A percentile compares a stretch with the other conserved stretches of the same genome.
Conservation (phyloP, 2,888 invertebrate species). For the Drosophila stalkeri region DNA sequence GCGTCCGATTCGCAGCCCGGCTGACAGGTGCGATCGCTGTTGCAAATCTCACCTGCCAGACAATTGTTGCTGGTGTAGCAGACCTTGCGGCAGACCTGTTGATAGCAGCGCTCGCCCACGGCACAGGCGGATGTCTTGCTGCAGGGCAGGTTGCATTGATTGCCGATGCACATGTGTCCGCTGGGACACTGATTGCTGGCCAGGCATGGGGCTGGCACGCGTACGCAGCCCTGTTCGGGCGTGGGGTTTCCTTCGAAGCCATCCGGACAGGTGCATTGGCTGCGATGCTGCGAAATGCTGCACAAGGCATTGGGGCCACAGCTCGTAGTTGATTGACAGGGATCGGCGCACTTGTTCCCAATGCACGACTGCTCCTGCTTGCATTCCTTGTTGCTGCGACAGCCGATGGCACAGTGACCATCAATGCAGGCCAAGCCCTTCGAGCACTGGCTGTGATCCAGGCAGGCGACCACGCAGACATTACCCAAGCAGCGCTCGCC, state of each 20-base stretch:
- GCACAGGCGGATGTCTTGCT: slow-evolving; percentile 91
- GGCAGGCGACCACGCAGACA: slow-evolving; percentile 92
- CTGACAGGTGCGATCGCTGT: slow-evolving; percentile 91
- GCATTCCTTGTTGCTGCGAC: slow-evolving; percentile 93
- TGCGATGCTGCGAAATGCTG: slow-evolving; percentile 90
- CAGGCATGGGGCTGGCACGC: slow-evolving; percentile 90
- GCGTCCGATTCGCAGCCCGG: slow-evolving; percentile 93
- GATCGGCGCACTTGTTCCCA: slow-evolving; percentile 93
- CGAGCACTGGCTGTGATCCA: slow-evolving; percentile 92
- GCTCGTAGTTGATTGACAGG: slow-evolving; percentile 90
- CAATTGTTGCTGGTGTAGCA: slow-evolving; percentile 96
- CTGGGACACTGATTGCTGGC: slow-evolving; percentile 90
- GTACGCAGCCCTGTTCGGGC: slow-evolving; percentile 94
- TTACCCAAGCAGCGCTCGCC: slow-evolving; percentile 93
- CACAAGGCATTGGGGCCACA: slow-evolving; percentile 95
- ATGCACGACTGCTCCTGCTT: slow-evolving; percentile 91
- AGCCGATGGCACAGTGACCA: slow-evolving; percentile 93
- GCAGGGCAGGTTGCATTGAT: slow-evolving; percentile 92
- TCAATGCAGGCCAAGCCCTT: slow-evolving; percentile 92
- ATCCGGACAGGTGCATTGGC: slow-evolving; percentile 92
- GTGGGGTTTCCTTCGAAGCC: slow-evolving; percentile 95
- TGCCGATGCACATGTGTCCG: slow-evolving; percentile 91
- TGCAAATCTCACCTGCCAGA: slow-evolving; percentile 94
- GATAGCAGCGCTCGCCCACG: slow-evolving; percentile 92
- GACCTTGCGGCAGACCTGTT: slow-evolving; percentile 92